These are phyloP conservation scores for Cecidostiba fungosa DNA, from an alignment of 2,888 invertebrate species.

Conservation along the genomic window DNA sequence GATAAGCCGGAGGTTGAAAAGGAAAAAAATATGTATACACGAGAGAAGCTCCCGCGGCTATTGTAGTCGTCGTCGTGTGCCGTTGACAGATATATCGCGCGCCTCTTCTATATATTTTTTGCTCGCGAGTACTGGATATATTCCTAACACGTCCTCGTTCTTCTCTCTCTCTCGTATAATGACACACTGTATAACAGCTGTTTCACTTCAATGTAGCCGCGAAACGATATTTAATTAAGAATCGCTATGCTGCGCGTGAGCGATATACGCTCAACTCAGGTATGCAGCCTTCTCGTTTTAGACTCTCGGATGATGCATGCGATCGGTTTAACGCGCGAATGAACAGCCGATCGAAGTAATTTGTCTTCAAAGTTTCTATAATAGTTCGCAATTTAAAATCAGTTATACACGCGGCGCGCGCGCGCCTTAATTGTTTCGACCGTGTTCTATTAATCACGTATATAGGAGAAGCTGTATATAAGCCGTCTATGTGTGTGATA, in stretches of 20 bases:
- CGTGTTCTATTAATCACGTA: neutral
- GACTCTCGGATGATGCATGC: conserved; percentile 1
- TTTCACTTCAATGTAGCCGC: neutral
- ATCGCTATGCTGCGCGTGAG: neutral
- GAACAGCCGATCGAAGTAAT: neutral
- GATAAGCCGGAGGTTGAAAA: neutral
- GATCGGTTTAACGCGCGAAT: neutral
- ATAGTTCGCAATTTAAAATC: conserved; percentile 9
- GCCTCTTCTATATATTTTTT: neutral
- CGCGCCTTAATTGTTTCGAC: neutral
- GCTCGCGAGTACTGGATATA: neutral
- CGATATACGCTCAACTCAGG: neutral
- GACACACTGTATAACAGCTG: neutral
- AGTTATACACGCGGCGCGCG: neutral
- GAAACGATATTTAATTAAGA: conserved; percentile 27
- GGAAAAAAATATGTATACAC: neutral
- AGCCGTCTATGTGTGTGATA: no score
- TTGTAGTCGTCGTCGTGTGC: neutral
- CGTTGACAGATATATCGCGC: neutral
- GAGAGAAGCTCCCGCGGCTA: neutral
- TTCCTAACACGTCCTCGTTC: neutral
- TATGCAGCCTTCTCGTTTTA: neutral
- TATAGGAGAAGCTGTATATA: no score
- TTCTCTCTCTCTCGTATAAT: neutral
- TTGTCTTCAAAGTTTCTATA: conserved; percentile 7